phyloP scores from a whole-genome alignment of 2,797 vertebrate genomes.

The Choloepus didactylus region DNA sequence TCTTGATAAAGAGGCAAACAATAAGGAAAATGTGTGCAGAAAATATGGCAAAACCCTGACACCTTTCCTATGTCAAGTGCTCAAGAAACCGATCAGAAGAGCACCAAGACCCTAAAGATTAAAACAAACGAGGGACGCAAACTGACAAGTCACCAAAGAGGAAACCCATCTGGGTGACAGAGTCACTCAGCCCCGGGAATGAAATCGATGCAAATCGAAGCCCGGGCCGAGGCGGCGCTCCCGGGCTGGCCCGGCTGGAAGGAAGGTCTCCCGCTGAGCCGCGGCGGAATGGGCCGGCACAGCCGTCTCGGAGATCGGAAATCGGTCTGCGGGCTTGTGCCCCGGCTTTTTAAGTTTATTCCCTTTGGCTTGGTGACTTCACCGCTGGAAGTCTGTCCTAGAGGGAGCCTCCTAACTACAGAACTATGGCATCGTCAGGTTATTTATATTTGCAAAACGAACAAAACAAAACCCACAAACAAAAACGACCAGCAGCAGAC shows the following conservation, averaged over 20 bases:
- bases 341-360: not conserved
- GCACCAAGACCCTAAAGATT: not conserved
- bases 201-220: slow-evolving; percentile 71
- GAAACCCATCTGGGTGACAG: slow-evolving; percentile 52
- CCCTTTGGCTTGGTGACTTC: not conserved
- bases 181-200: slow-evolving; percentile 31
- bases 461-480: not conserved
- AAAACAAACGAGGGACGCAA: not conserved
- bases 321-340: not conserved
- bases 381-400: not conserved
- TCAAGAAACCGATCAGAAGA: slow-evolving; percentile 15
- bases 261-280: not conserved
- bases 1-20: not conserved
- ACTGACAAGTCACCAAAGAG: not conserved
- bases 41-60: not conserved
- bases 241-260: too few relatives aligned
- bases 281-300: not conserved
- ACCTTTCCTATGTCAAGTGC: not conserved
- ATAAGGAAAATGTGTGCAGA: not conserved
- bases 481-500: not conserved
- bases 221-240: too few relatives aligned
- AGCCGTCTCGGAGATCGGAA: not conserved
- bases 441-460: slow-evolving; percentile 6
- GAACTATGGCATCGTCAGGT: not conserved
- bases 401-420: not conserved